phyloP scores from a whole-genome alignment of 1,140 invertebrate genomes.

The Leguminivora glycinivorella region DNA sequence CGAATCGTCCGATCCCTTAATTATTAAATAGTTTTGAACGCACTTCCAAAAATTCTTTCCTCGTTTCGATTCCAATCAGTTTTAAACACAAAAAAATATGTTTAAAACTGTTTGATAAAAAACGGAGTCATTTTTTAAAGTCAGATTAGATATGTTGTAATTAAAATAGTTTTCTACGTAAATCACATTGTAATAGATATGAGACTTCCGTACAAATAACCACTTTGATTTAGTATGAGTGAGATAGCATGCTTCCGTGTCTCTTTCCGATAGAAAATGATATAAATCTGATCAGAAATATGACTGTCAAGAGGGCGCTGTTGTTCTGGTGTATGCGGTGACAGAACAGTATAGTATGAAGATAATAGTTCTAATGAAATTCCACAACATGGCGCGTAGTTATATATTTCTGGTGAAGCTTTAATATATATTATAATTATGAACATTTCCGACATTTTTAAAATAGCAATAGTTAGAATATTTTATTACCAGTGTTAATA shows the following conservation, averaged over 20 bases:
- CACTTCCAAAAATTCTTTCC: neutral
- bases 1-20: slow-evolving; percentile 2
- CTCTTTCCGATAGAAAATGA: neutral
- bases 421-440: too few species aligned
- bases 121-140: neutral
- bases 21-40: slow-evolving; percentile 19
- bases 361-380: too few species aligned
- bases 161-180: slow-evolving; percentile 7
- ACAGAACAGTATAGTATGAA: too few species aligned
- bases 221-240: neutral
- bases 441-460: too few species aligned
- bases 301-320: too few species aligned
- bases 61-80: neutral
- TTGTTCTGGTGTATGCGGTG: too few species aligned
- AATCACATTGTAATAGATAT: neutral
- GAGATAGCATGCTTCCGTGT: neutral
- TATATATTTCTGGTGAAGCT: too few species aligned
- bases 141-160: slow-evolving; percentile 7
- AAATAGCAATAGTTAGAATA: too few species aligned
- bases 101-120: neutral
- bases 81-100: neutral
- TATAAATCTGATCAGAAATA: too few species aligned
- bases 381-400: too few species aligned
- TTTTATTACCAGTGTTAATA: too few species aligned
- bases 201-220: slow-evolving; percentile 4